Conservation (phyloP, 2,797 vertebrate genomes). For the Cuniculus paca region DNA sequence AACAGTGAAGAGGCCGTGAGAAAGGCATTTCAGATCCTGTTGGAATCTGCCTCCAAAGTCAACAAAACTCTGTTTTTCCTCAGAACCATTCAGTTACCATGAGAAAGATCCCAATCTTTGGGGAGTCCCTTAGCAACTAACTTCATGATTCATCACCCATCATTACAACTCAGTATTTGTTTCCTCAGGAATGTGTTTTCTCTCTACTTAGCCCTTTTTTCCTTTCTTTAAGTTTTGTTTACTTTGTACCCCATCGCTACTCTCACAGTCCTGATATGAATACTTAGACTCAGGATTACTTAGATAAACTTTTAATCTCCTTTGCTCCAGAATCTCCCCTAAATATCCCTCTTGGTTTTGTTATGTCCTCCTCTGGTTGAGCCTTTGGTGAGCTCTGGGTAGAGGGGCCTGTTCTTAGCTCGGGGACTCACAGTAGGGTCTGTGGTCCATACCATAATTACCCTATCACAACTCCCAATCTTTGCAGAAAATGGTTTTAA, state of each 20-base stretch:
- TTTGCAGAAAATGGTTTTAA: conserved; percentile 37
- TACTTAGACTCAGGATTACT: neutral
- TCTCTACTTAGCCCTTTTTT: neutral
- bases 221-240: neutral
- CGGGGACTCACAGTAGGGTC: neutral
- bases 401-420: neutral
- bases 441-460: neutral
- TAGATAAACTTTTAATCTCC: conserved; percentile 18
- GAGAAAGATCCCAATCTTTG: conserved; percentile 68
- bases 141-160: conserved; percentile 63
- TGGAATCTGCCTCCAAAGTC: conserved; percentile 73
- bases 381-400: neutral
- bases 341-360: neutral
- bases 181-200: conserved; percentile 50
- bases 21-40: conserved; percentile 67
- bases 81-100: conserved; percentile 45
- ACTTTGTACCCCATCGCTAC: neutral
- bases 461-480: neutral
- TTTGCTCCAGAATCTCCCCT: neutral
- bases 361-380: neutral
- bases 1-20: conserved; percentile 80
- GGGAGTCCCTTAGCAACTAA: conserved; percentile 64
- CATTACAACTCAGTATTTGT: neutral
- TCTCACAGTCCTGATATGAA: neutral
- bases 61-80: conserved; percentile 74